A percentile compares a stretch with the other conserved stretches of the same genome.
These are phyloP conservation scores for Propithecus perrieri DNA, from an alignment of 2,797 vertebrate genomes.

Conservation along the genomic window DNA sequence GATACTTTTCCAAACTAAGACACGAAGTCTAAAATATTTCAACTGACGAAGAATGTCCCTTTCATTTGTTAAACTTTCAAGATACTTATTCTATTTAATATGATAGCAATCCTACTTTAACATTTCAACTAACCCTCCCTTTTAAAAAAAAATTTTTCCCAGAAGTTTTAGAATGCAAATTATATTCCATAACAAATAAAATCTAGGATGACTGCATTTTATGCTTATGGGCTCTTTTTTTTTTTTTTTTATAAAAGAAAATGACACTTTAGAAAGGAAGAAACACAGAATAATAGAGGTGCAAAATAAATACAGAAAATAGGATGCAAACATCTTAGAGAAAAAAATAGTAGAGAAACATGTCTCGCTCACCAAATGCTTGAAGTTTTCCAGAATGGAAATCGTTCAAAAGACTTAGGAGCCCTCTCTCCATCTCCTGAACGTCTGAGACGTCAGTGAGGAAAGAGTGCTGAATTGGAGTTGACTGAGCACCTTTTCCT, in stretches of 20 bases:
- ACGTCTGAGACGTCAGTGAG: conserved; percentile 98
- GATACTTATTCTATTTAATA: neutral
- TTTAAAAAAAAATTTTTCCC: neutral
- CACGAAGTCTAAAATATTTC: conserved; percentile 9
- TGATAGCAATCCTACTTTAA: neutral
- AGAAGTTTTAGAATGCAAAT: neutral
- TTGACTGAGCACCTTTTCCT: conserved; percentile 87
- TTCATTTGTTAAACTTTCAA: neutral
- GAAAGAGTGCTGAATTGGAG: conserved; percentile 95
- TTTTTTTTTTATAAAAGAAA: neutral
- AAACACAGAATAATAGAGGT: too few species aligned
- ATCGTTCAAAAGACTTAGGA: conserved; percentile 96
- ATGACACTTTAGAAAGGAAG: conserved; percentile 8
- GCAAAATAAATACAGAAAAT: neutral
- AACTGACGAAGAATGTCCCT: neutral
- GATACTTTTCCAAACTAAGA: neutral
- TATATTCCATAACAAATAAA: neutral
- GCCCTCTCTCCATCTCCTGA: conserved; percentile 98
- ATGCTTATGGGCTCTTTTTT: neutral
- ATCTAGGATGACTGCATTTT: neutral
- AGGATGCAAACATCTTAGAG: neutral
- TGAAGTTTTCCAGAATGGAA: conserved; percentile 99
- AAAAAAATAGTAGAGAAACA: neutral
- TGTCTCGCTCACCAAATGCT: conserved; percentile 90
- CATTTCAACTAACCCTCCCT: neutral